Evolutionary conservation across 2,797 vertebrate genomes (phyloP).

Genomic region (Rhinatrema bivittatum): DNA sequence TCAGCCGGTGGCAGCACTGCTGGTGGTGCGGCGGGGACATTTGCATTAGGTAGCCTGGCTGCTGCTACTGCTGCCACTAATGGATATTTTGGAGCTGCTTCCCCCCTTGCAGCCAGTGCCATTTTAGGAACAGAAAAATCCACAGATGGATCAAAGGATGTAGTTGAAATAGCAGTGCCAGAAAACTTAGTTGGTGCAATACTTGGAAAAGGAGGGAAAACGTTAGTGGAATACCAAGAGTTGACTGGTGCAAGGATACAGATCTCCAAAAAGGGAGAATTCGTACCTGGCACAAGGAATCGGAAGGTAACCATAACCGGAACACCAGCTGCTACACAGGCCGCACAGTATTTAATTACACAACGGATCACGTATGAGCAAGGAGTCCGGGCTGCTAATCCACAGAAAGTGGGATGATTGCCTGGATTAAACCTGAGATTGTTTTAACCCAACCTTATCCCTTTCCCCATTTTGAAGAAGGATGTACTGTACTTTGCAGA

Average conservation of each 20-base stretch:
- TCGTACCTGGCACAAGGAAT: conserved; percentile 81
- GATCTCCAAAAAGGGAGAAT: conserved; percentile 81
- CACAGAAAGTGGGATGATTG: conserved; percentile 77
- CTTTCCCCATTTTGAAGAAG: conserved; percentile 77
- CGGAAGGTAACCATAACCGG: conserved; percentile 82
- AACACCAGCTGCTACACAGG: conserved; percentile 78
- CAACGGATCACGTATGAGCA: conserved; percentile 82
- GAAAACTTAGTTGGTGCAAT: conserved; percentile 81
- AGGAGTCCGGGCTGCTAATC: conserved; percentile 78
- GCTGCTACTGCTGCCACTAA: conserved; percentile 80
- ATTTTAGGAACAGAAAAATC: conserved; percentile 78
- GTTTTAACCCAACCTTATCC: conserved; percentile 59
- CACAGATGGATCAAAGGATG: conserved; percentile 80
- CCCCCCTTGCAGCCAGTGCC: conserved; percentile 77
- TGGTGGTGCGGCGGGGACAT: conserved; percentile 73
- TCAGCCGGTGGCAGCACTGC: conserved; percentile 70
- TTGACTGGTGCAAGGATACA: conserved; percentile 84
- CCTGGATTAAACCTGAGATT: conserved; percentile 44
- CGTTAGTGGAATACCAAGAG: conserved; percentile 80
- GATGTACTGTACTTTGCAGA: conserved; percentile 87
- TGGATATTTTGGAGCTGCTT: conserved; percentile 79
- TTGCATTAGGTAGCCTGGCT: conserved; percentile 78
- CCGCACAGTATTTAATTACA: conserved; percentile 80
- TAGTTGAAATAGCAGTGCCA: conserved; percentile 80
- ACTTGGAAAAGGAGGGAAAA: conserved; percentile 82